These are phyloP conservation scores for Ferrisia virgata DNA, from an alignment of 2,888 invertebrate species.

Conservation along the genomic window DNA sequence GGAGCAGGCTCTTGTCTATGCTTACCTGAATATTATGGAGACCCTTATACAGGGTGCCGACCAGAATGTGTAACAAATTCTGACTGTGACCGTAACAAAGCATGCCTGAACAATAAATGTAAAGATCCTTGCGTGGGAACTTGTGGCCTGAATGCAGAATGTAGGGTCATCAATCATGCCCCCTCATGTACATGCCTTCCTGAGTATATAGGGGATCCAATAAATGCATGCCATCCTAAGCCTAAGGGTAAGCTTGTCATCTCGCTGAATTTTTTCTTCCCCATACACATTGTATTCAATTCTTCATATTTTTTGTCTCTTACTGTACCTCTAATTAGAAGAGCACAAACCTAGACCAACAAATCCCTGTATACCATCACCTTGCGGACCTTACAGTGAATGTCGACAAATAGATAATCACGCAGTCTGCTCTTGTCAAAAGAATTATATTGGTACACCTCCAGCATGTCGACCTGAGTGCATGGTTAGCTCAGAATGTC, in stretches of 20 bases:
- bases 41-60: constrained; percentile 80
- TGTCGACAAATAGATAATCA: constrained; percentile 53
- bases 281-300: neutral
- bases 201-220: constrained; percentile 76
- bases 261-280: neutral
- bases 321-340: constrained; percentile 41
- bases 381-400: constrained; percentile 54
- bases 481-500: constrained; percentile 72
- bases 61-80: constrained; percentile 86
- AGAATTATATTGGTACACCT: constrained; percentile 62
- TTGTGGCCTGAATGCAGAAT: constrained; percentile 79
- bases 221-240: constrained; percentile 67
- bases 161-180: constrained; percentile 76
- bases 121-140: constrained; percentile 77
- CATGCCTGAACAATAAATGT: constrained; percentile 81
- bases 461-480: constrained; percentile 66
- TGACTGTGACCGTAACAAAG: constrained; percentile 72
- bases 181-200: constrained; percentile 72
- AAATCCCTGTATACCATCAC: constrained; percentile 53
- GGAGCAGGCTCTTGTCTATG: constrained; percentile 80
- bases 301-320: constrained; percentile 38
- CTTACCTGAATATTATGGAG: constrained; percentile 76
- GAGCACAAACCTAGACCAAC: constrained; percentile 42
- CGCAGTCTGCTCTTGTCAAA: constrained; percentile 62
- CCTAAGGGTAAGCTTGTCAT: constrained; percentile 53